phyloP scores from a whole-genome alignment of 1,140 invertebrate genomes.

The Drosophila hydei region DNA sequence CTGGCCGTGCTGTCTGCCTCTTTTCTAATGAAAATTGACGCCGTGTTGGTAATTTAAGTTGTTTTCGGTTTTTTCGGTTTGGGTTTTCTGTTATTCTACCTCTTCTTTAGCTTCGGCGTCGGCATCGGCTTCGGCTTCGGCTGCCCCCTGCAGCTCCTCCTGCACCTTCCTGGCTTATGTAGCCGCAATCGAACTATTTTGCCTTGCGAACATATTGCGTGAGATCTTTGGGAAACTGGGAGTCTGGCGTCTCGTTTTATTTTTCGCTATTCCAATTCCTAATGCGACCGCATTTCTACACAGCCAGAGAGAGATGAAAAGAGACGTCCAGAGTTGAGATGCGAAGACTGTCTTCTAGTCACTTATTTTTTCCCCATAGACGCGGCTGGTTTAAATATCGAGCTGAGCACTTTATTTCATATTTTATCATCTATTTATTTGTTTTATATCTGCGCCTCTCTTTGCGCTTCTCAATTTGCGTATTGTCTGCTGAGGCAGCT shows the following conservation, averaged over 20 bases:
- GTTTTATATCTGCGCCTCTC: too few relatives aligned
- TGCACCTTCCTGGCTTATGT: slow-evolving; percentile 6
- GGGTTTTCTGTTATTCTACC: slow-evolving; percentile 39
- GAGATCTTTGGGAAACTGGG: slow-evolving; percentile 39
- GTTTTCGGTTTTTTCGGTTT: slow-evolving; percentile 64
- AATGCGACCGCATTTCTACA: slow-evolving; percentile 20
- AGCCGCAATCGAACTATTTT: slow-evolving; percentile 49
- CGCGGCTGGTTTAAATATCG: too few relatives aligned
- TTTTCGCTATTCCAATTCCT: slow-evolving; percentile 25
- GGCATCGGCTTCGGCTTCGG: not conserved
- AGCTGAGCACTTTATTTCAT: too few relatives aligned
- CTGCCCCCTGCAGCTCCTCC: not conserved
- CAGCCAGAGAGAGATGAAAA: not conserved
- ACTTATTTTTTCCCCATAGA: too few relatives aligned
- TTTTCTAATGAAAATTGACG: slow-evolving; percentile 82
- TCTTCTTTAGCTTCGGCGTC: not conserved
- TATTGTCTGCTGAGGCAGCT: too few relatives aligned
- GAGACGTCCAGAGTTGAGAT: not conserved
- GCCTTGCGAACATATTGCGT: slow-evolving; percentile 21
- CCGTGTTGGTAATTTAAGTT: slow-evolving; percentile 79
- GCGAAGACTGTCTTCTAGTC: not conserved
- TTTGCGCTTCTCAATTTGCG: too few relatives aligned
- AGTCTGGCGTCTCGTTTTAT: slow-evolving; percentile 15
- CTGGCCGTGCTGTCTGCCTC: slow-evolving; percentile 42
- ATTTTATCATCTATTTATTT: too few relatives aligned